Conservation (phyloP, 2,797 vertebrate species). For the Cottoperca gobio region DNA sequence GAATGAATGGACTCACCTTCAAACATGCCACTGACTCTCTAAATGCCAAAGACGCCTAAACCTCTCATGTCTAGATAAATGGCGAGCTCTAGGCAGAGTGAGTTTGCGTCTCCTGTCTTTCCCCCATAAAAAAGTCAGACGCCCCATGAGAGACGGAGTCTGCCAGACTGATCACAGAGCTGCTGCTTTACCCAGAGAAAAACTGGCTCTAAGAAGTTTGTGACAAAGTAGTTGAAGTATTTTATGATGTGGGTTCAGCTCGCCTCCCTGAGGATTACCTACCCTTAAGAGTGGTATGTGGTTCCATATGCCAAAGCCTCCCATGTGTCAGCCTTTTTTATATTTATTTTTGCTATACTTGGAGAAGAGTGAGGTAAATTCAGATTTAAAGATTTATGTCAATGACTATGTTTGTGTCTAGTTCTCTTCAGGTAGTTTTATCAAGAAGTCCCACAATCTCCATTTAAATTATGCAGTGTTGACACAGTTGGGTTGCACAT, state of each 20-base stretch:
- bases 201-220: conserved; percentile 66
- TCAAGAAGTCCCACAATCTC: not conserved
- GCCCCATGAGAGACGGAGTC: conserved; percentile 56
- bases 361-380: not conserved
- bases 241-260: conserved; percentile 66
- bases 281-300: conserved; percentile 31
- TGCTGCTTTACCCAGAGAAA: conserved; percentile 50
- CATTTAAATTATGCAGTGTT: conserved; percentile 8
- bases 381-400: not conserved
- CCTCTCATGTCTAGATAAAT: conserved; percentile 64
- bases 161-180: conserved; percentile 67
- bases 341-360: conserved; percentile 16
- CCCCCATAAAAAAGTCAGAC: conserved; percentile 59
- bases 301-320: conserved; percentile 30
- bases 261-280: conserved; percentile 36
- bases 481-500: conserved; percentile 1
- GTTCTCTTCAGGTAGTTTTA: not conserved
- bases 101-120: conserved; percentile 49
- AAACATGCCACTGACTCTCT: conserved; percentile 61
- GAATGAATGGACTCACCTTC: conserved; percentile 62
- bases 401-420: not conserved
- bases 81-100: conserved; percentile 43
- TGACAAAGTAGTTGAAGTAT: conserved; percentile 59
- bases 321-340: conserved; percentile 1
- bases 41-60: conserved; percentile 67